Evolutionary conservation across 2,888 invertebrate species (phyloP).

Genomic region (Hyposoter dolosus): DNA sequence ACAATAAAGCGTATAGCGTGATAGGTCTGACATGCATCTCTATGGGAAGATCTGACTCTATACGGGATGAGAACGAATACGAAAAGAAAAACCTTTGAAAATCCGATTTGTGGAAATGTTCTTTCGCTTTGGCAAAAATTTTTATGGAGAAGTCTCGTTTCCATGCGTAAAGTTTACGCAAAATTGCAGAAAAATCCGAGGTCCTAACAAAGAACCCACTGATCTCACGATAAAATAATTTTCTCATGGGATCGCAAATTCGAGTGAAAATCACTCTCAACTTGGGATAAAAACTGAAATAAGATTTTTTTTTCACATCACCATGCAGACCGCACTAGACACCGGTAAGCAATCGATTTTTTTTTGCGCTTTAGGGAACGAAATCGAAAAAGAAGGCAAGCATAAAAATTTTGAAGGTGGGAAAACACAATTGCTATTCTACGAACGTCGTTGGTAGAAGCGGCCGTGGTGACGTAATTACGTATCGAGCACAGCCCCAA

Average conservation of each 20-base stretch:
- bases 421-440: constrained; percentile 49
- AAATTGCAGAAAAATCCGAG: not conserved
- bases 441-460: constrained; percentile 55
- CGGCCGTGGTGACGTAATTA: constrained; percentile 53
- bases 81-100: not conserved
- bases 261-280: not conserved
- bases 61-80: not conserved
- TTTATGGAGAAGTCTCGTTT: not conserved
- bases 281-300: not conserved
- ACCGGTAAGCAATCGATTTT: not conserved
- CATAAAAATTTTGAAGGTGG: not conserved
- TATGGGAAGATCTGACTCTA: too few species aligned
- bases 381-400: not conserved
- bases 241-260: not conserved
- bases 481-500: constrained; percentile 37
- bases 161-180: not conserved
- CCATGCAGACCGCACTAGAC: too few species aligned
- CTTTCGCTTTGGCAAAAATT: not conserved
- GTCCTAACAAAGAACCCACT: not conserved
- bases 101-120: not conserved
- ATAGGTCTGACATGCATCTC: too few species aligned
- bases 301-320: not conserved
- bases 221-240: not conserved
- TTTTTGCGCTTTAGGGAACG: not conserved
- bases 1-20: too few species aligned